These are phyloP conservation scores for Muntiacus muntjak DNA, from an alignment of 2,113 vertebrate species.

Conservation along the genomic window DNA sequence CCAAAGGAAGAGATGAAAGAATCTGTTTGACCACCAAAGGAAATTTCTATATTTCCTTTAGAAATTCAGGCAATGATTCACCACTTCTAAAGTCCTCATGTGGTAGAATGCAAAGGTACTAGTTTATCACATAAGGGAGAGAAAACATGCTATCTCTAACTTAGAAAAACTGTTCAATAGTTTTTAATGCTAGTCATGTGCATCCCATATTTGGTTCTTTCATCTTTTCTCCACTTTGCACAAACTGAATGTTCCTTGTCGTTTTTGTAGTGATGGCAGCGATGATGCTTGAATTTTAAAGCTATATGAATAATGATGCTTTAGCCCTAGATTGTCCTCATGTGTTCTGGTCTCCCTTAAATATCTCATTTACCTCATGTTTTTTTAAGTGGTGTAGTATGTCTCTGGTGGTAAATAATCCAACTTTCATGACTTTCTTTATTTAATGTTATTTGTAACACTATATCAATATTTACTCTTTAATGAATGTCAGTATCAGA, in stretches of 20 bases:
- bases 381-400: conserved; percentile 26
- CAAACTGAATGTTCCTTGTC: background rate
- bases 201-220: background rate
- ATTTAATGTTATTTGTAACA: conserved; percentile 34
- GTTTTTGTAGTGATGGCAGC: background rate
- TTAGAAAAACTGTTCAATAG: background rate
- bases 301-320: background rate
- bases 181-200: background rate
- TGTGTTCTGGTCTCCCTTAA: background rate
- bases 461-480: background rate
- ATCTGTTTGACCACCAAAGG: background rate
- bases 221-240: background rate
- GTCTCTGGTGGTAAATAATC: background rate
- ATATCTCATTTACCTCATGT: background rate
- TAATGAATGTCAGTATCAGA: background rate
- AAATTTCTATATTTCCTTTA: background rate
- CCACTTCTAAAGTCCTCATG: background rate
- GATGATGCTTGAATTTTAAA: conserved; percentile 12
- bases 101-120: background rate
- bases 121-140: background rate
- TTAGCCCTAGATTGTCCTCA: background rate
- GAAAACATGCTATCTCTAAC: background rate
- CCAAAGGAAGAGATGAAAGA: background rate
- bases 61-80: background rate
- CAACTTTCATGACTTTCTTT: background rate